Base-by-base conservation (phyloP, 64 coral and sea anemone species). In the Stichodactyla helianthus region DNA sequence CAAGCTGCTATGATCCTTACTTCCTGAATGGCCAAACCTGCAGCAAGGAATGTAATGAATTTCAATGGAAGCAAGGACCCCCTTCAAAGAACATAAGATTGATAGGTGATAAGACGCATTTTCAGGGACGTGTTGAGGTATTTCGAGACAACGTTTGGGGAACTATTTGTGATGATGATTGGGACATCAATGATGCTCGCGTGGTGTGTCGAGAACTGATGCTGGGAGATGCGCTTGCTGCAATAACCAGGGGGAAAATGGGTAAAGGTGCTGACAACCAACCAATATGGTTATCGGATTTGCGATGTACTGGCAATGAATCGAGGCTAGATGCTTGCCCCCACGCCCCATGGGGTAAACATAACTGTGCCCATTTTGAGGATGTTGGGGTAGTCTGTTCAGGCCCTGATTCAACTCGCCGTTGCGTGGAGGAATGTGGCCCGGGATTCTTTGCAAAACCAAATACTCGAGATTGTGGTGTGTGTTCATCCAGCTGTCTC, bases 331-430 rank as follows among this genome's bases (percentile, higher is more conserved):
- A 95, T 2, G 52, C 67, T 18, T 95, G 94, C 44, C 4, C 12
- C 0, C 94, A 95, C 27, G 54, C 55, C 13, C 53, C 65, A 50
- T 97, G 91, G 95, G 95, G 91, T 0, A 71, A 91, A 56, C 88
- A 97, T 54, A 27, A 90, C 35, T 97, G 95, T 52, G 86, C 86
- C 51, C 95, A 97, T 79, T 93, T 91, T 93, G 95, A 97, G 55
- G 95, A 97, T 52, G 95, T 87, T 26, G 95, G 95, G 16, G 95
- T 97, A 2, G 67, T 88, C 3, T 97, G 95, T 50, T 54, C 84
- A 20, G 95, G 95, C 4, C 95, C 95, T 7, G 95, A 97, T 79
- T 93, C 53, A 2, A 88, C 63, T 11, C 65, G 91, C 44, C 88
- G 88, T 13, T 97, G 94, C 23, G 86, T 90, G 5, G n/a, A 51